Evolutionary conservation across 2,113 vertebrate species (phyloP).

Genomic region (Rhagologus leucostigma): DNA sequence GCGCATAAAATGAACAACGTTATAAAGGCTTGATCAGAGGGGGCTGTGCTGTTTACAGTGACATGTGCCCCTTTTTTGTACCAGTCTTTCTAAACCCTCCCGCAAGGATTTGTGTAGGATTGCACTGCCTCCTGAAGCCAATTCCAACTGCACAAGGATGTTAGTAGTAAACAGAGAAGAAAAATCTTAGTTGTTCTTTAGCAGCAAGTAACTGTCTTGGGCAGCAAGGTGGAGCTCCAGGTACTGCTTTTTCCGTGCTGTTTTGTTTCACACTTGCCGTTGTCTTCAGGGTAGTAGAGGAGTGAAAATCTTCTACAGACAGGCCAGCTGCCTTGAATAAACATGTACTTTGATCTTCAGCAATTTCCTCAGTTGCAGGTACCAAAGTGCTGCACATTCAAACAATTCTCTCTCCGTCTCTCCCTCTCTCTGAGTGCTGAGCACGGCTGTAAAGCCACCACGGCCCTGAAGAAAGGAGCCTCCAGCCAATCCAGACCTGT

Average conservation of each 20-base stretch:
- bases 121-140: not conserved
- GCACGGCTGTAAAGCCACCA: fast-evolving
- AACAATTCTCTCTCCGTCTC: not conserved
- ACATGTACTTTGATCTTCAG: not conserved
- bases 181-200: not conserved
- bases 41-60: not conserved
- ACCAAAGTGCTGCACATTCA: not conserved
- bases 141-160: not conserved
- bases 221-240: slow-evolving; percentile 22
- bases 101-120: not conserved
- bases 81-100: not conserved
- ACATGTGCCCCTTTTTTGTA: fast-evolving
- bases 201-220: not conserved
- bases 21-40: not conserved
- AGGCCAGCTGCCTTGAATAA: not conserved
- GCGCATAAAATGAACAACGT: not conserved
- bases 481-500: not conserved
- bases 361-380: not conserved
- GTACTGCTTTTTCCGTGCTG: fast-evolving
- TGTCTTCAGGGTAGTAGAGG: not conserved
- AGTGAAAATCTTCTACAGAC: not conserved
- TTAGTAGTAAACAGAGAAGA: not conserved
- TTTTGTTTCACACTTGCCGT: not conserved
- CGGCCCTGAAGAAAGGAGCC: fast-evolving
- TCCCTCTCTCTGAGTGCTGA: not conserved